These are phyloP conservation scores for Psylliodes chrysocephalus DNA, from an alignment of 2,888 invertebrate species.

Conservation along the genomic window DNA sequence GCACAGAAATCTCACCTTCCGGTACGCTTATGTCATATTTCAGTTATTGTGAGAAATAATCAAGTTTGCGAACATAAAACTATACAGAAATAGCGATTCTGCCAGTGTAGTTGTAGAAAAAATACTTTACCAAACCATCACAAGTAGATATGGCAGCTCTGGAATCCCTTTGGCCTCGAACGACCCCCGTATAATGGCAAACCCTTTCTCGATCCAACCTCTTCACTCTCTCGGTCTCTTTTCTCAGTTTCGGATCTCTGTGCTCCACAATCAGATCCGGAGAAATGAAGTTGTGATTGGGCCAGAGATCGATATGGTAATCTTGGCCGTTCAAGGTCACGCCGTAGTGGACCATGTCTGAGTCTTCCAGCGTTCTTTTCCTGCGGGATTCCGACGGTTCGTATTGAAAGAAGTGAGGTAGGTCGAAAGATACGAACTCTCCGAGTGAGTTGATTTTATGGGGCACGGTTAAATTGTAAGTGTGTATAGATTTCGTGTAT, in stretches of 20 bases:
- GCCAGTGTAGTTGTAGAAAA: too few relatives aligned
- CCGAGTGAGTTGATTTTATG: slow-evolving; percentile 63
- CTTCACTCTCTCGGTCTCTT: slow-evolving; percentile 53
- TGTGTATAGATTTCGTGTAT: slow-evolving; percentile 65
- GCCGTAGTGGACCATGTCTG: slow-evolving; percentile 57
- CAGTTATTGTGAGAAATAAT: too few relatives aligned
- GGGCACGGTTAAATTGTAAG: slow-evolving; percentile 65
- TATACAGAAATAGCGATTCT: too few relatives aligned
- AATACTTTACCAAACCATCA: slow-evolving; percentile 59
- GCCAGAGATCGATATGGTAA: slow-evolving; percentile 65
- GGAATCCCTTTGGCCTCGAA: slow-evolving; percentile 63
- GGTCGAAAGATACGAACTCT: slow-evolving; percentile 62
- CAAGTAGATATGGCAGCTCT: slow-evolving; percentile 68
- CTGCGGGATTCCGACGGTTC: slow-evolving; percentile 26
- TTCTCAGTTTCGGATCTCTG: slow-evolving; percentile 52
- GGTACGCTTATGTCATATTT: too few relatives aligned
- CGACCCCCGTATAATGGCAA: slow-evolving; percentile 68
- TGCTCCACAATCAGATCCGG: slow-evolving; percentile 61
- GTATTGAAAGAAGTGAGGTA: slow-evolving; percentile 64
- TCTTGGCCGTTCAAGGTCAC: slow-evolving; percentile 55
- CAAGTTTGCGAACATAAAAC: too few relatives aligned
- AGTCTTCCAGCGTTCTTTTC: slow-evolving; percentile 47
- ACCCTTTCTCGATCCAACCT: slow-evolving; percentile 52
- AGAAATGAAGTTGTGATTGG: slow-evolving; percentile 66
- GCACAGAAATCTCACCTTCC: too few relatives aligned